phyloP scores from a whole-genome alignment of 2,113 vertebrate genomes.

The Ascaphus truei region DNA sequence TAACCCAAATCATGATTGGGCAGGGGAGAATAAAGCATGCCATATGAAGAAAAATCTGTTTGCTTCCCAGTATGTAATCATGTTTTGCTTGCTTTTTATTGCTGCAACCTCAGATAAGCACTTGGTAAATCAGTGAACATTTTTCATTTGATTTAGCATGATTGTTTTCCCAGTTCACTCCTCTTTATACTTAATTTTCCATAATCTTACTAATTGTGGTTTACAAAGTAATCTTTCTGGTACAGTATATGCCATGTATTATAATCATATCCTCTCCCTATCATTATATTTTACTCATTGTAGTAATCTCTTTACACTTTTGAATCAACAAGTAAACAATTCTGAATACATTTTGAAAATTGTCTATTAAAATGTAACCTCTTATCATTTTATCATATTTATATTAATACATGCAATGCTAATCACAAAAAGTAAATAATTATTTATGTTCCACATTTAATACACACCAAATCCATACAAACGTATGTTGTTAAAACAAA shows the following conservation, averaged over 20 bases:
- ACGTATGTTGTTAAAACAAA: too few relatives aligned
- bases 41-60: neutral
- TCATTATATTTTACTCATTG: neutral
- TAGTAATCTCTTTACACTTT: too few relatives aligned
- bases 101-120: neutral
- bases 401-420: too few relatives aligned
- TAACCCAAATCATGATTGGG: neutral
- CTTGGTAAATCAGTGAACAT: neutral
- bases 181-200: neutral
- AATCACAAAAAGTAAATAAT: too few relatives aligned
- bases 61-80: neutral
- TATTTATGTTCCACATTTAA: too few relatives aligned
- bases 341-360: too few relatives aligned
- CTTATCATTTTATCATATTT: too few relatives aligned
- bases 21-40: neutral
- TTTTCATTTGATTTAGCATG: constrained; percentile 7
- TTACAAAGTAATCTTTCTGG: constrained; percentile 6
- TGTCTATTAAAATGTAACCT: too few relatives aligned
- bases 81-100: neutral
- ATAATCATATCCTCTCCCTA: neutral
- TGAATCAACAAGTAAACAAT: too few relatives aligned
- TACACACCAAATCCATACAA: too few relatives aligned
- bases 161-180: neutral
- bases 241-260: too few relatives aligned
- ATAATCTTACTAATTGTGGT: constrained; percentile 15